phyloP scores from a whole-genome alignment of 2,113 vertebrate genomes.

The Scalopus aquaticus region DNA sequence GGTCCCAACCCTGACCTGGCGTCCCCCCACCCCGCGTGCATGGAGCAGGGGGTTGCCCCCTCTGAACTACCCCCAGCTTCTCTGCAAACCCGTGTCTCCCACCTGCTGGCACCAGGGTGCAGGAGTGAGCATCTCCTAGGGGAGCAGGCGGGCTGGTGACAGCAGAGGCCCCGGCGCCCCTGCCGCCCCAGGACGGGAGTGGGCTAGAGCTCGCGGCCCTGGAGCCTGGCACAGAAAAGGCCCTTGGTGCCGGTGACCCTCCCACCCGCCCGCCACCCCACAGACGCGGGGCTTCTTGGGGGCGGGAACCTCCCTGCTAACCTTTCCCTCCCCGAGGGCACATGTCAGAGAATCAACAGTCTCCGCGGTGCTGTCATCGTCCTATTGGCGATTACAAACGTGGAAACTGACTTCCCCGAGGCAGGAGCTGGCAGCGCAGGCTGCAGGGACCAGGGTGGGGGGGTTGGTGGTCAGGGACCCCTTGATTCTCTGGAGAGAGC shows the following conservation, averaged over 20 bases:
- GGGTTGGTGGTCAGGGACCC: too few relatives aligned
- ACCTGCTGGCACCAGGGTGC: accelerated
- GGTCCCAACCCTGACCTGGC: accelerated
- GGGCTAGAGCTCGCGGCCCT: accelerated
- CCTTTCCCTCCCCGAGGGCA: neutral
- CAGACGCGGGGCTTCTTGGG: neutral
- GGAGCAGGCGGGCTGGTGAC: neutral
- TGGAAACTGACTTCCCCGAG: too few relatives aligned
- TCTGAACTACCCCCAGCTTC: neutral
- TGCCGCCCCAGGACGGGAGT: accelerated
- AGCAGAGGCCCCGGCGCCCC: too few relatives aligned
- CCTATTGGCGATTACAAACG: neutral
- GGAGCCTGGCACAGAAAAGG: neutral
- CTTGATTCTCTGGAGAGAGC: neutral
- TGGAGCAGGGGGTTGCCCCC: neutral
- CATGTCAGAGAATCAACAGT: neutral
- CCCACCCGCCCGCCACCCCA: neutral
- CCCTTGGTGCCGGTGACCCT: neutral
- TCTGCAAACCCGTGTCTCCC: neutral
- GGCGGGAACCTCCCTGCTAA: neutral
- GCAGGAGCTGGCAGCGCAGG: neutral
- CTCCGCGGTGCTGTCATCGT: neutral
- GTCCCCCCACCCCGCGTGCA: accelerated
- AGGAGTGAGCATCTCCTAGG: accelerated
- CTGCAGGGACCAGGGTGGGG: too few relatives aligned